A percentile compares a stretch with the other conserved stretches of the same genome.
These are phyloP conservation scores for Nemurella pictetii DNA, from an alignment of 2,888 invertebrate species.

Conservation along the genomic window DNA sequence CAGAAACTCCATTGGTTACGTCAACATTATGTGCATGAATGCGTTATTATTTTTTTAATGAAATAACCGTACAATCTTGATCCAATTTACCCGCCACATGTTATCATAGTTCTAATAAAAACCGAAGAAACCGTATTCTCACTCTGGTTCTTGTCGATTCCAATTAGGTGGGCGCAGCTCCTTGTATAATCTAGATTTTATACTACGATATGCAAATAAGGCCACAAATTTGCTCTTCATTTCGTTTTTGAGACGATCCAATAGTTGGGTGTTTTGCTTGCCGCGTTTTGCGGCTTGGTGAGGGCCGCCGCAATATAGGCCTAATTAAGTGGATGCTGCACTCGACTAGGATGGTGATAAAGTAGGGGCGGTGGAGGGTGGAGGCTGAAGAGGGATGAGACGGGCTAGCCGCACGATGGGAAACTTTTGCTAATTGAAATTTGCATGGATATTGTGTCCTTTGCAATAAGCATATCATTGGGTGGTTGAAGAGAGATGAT, in stretches of 20 bases:
- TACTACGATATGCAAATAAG: slow-evolving; percentile 34
- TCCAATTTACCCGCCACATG: not conserved
- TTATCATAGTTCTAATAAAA: not conserved
- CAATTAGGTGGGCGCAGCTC: slow-evolving; percentile 28
- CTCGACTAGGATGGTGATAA: not conserved
- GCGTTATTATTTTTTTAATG: too few relatives aligned
- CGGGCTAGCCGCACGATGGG: slow-evolving; percentile 6
- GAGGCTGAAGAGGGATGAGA: not conserved
- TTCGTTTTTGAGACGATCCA: slow-evolving; percentile 20
- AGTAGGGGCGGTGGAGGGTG: slow-evolving; percentile 10
- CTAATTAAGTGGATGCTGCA: slow-evolving; percentile 36
- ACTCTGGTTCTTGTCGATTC: slow-evolving; percentile 21
- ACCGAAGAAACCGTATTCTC: not conserved
- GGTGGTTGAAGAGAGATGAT: slow-evolving; percentile 17
- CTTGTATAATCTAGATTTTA: slow-evolving; percentile 35
- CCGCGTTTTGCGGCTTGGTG: not conserved
- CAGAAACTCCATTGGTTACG: too few relatives aligned
- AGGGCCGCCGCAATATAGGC: slow-evolving; percentile 27
- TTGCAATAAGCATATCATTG: slow-evolving; percentile 21
- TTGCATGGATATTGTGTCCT: slow-evolving; percentile 35
- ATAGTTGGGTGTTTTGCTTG: not conserved
- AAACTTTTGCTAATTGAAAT: slow-evolving; percentile 39
- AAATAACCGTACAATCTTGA: too few relatives aligned
- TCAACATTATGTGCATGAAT: too few relatives aligned
- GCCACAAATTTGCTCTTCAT: slow-evolving; percentile 26